A percentile compares a stretch with the other conserved stretches of the same genome.
These are phyloP conservation scores for Mystacides longicornis DNA, from an alignment of 2,888 invertebrate species.

Conservation along the genomic window DNA sequence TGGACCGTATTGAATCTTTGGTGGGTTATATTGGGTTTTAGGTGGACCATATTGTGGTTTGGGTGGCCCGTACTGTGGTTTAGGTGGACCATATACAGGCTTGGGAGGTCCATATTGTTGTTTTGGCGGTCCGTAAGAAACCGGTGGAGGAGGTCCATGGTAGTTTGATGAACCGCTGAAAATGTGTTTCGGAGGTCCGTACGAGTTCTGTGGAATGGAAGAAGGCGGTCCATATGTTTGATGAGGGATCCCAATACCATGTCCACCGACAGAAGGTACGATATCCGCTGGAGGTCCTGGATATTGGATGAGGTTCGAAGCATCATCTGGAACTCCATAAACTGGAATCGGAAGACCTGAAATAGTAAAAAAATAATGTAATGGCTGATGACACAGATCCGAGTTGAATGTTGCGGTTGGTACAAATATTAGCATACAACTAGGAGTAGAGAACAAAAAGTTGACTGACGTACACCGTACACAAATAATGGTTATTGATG, in stretches of 20 bases:
- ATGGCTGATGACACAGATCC: no score
- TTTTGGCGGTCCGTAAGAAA: conserved; percentile 35
- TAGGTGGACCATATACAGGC: conserved; percentile 28
- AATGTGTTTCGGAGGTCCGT: conserved; percentile 19
- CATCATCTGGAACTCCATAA: conserved; percentile 51
- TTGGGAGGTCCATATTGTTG: conserved; percentile 37
- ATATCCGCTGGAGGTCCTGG: conserved; percentile 43
- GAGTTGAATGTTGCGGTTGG: no score
- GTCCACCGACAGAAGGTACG: conserved; percentile 34
- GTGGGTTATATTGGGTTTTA: conserved; percentile 31
- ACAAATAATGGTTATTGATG: no score
- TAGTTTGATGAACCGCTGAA: conserved; percentile 30
- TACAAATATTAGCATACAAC: no score
- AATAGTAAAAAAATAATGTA: no score
- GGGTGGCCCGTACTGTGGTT: conserved; percentile 28
- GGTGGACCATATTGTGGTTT: conserved; percentile 44
- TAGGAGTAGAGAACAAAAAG: no score
- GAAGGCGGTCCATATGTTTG: conserved; percentile 46
- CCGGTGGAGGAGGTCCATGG: conserved; percentile 49
- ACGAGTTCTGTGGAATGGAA: neutral
- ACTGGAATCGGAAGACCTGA: conserved; percentile 50
- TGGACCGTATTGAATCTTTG: conserved; percentile 23
- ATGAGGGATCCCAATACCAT: conserved; percentile 33
- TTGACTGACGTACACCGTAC: no score
- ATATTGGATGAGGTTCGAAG: conserved; percentile 37